Evolutionary conservation across 2,888 invertebrate genomes (phyloP).

Genomic region (Magallana nippona): DNA sequence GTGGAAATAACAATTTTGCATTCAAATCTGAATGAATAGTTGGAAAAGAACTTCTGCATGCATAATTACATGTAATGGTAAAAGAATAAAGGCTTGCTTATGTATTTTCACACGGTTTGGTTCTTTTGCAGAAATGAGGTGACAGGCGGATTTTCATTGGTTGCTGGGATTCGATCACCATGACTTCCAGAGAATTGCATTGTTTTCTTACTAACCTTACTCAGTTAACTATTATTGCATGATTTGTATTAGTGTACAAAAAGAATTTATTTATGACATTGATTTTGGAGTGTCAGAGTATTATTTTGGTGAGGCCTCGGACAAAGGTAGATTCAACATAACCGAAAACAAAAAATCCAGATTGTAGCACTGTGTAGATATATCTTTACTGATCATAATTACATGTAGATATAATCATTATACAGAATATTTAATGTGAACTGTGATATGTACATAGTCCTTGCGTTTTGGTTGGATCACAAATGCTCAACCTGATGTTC

Average conservation of each 20-base stretch:
- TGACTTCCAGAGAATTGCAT: slow-evolving; percentile 27
- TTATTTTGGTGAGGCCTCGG: slow-evolving; percentile 11
- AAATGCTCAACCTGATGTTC: slow-evolving; percentile 20
- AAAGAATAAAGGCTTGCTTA: not conserved
- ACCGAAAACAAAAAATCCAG: not conserved
- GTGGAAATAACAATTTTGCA: not conserved
- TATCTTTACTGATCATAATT: slow-evolving; percentile 14
- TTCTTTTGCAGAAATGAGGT: slow-evolving; percentile 33
- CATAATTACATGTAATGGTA: not conserved
- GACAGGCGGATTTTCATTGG: slow-evolving; percentile 31
- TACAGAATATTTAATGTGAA: slow-evolving; percentile 32
- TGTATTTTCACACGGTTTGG: slow-evolving; percentile 18
- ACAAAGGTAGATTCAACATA: not conserved
- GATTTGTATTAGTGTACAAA: slow-evolving; percentile 30
- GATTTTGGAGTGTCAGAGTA: slow-evolving; percentile 6
- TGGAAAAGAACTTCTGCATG: slow-evolving; percentile 16
- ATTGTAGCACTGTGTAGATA: slow-evolving; percentile 28
- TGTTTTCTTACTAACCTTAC: slow-evolving; percentile 29
- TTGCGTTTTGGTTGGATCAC: slow-evolving; percentile 13
- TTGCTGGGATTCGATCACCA: slow-evolving; percentile 25
- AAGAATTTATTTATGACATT: slow-evolving; percentile 13
- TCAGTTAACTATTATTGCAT: slow-evolving; percentile 21
- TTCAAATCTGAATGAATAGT: not conserved
- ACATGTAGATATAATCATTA: slow-evolving; percentile 13
- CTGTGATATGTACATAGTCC: slow-evolving; percentile 28